Percentiles rank a stretch among this genome's conserved stretches.
These are phyloP conservation scores for Rhagonycha fulva DNA, from an alignment of 2,888 invertebrate genomes.

Conservation along the genomic window DNA sequence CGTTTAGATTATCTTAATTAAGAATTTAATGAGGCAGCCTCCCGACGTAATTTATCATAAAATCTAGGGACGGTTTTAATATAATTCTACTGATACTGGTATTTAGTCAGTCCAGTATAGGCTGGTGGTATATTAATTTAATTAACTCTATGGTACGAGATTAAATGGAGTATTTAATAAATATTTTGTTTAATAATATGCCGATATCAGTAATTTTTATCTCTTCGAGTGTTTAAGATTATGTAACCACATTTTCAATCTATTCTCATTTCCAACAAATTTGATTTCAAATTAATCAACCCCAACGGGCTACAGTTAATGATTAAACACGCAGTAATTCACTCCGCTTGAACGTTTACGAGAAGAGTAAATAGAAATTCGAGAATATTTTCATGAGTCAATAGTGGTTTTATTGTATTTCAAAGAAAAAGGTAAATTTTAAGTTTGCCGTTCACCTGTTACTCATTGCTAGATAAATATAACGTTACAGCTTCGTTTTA, in stretches of 20 bases:
- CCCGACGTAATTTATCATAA: conserved; percentile 8
- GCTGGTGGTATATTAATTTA: not conserved
- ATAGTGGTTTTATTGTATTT: not conserved
- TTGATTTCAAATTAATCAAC: not conserved
- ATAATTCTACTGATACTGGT: conserved; percentile 3
- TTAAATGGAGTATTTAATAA: not conserved
- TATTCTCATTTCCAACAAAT: not conserved
- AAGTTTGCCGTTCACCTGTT: conserved; percentile 25
- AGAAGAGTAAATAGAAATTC: not conserved
- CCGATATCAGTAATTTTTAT: not conserved
- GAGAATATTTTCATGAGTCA: not conserved
- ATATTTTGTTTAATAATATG: not conserved
- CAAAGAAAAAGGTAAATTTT: conserved; percentile 16
- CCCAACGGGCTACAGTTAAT: not conserved
- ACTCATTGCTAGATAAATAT: conserved; percentile 21
- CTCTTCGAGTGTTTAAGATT: not conserved
- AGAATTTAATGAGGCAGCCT: conserved; percentile 12
- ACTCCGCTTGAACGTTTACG: not conserved
- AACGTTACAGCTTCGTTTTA: conserved; percentile 25
- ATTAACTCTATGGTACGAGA: not conserved
- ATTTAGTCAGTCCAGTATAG: not conserved
- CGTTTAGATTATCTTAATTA: conserved; percentile 10
- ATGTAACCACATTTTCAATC: not conserved
- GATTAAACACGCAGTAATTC: not conserved
- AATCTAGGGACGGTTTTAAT: conserved; percentile 6